Evolutionary conservation across 2,797 vertebrate genomes (phyloP).

Genomic region (Rhinogobio ventralis): DNA sequence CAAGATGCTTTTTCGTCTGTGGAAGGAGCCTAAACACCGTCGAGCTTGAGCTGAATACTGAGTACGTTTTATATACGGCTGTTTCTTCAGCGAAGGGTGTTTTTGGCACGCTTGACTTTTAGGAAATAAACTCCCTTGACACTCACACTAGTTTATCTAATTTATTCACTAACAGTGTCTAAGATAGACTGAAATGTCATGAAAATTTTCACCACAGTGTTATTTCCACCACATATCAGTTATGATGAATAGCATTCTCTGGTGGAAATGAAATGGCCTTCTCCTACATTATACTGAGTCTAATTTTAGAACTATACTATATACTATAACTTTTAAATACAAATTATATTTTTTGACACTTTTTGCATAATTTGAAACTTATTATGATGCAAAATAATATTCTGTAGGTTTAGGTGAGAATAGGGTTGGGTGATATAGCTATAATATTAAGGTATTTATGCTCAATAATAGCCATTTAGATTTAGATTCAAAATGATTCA

Average conservation of each 20-base stretch:
- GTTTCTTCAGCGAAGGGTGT: neutral
- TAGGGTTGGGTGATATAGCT: neutral
- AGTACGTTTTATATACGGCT: neutral
- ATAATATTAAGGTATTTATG: too few relatives aligned
- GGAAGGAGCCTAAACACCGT: neutral
- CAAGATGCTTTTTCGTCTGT: constrained; percentile 46
- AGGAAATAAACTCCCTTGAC: neutral
- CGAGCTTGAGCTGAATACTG: constrained; percentile 12
- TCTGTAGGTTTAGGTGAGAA: neutral
- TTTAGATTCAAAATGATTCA: neutral
- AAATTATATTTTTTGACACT: neutral
- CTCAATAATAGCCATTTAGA: neutral
- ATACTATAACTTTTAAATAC: neutral
- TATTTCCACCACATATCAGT: neutral
- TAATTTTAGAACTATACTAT: too few relatives aligned
- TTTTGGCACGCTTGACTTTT: constrained; percentile 9
- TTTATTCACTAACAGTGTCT: constrained; percentile 57
- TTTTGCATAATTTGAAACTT: neutral
- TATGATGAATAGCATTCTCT: neutral
- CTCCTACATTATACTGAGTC: neutral
- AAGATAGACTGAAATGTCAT: neutral
- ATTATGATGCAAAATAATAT: too few relatives aligned
- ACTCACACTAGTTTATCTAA: constrained; percentile 3
- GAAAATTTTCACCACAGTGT: neutral
- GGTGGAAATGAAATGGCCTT: neutral